Conservation (phyloP, 2,888 invertebrate genomes). For the Romanomermis culicivorax region DNA sequence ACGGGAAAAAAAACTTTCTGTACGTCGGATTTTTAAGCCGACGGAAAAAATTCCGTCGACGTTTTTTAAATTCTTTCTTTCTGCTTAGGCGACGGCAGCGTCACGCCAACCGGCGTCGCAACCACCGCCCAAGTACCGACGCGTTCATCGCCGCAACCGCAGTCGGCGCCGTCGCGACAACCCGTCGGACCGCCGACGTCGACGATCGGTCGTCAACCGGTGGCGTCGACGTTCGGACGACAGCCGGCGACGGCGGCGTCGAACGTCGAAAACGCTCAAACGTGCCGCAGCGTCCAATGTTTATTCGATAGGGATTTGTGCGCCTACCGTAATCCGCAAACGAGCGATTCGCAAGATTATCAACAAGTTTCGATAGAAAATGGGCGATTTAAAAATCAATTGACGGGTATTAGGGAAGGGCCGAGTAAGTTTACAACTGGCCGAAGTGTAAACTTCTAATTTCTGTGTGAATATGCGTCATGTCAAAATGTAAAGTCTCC, state of each 20-base stretch:
- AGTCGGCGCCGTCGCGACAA: not conserved
- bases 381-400: not conserved
- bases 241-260: not conserved
- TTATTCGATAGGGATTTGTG: not conserved
- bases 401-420: not conserved
- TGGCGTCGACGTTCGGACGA: not conserved
- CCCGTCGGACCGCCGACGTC: not conserved
- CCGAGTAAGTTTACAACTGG: not conserved
- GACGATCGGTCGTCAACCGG: not conserved
- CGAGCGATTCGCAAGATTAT: not conserved
- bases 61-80: too few relatives aligned
- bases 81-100: not conserved
- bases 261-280: not conserved
- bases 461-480: too few relatives aligned
- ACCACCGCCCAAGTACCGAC: not conserved
- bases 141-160: not conserved
- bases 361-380: not conserved
- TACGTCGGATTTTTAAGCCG: too few relatives aligned
- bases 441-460: too few relatives aligned
- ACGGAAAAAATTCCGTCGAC: not conserved
- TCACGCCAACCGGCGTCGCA: not conserved
- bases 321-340: not conserved
- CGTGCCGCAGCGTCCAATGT: not conserved
- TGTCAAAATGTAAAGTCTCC: too few relatives aligned
- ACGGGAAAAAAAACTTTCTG: too few relatives aligned